These are phyloP conservation scores for Carettochelys insculpta DNA, from an alignment of 2,113 vertebrate species.

Conservation along the genomic window DNA sequence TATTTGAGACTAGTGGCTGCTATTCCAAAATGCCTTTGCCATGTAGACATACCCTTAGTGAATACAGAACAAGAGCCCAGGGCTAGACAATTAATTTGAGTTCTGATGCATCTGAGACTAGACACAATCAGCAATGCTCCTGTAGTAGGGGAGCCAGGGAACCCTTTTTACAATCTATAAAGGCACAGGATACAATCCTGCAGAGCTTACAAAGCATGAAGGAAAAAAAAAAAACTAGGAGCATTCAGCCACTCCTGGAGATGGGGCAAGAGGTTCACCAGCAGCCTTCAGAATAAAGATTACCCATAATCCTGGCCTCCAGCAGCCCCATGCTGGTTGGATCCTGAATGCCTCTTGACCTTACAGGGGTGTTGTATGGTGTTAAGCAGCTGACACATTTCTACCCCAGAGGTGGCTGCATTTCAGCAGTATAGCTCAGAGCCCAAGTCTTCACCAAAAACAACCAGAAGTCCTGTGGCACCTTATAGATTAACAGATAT, in stretches of 20 bases:
- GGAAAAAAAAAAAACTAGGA: neutral
- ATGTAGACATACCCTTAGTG: neutral
- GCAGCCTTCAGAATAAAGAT: neutral
- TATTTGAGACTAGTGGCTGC: no score
- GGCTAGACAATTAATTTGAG: neutral
- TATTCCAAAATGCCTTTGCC: no score
- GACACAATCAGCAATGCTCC: fast-evolving
- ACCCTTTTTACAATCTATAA: neutral
- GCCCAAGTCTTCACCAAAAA: neutral
- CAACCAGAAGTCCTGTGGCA: no score
- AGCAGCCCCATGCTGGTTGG: neutral
- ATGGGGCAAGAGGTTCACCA: neutral
- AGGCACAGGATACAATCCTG: neutral
- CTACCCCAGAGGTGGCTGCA: neutral
- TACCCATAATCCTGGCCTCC: neutral
- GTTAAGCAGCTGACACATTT: neutral
- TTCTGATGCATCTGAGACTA: neutral
- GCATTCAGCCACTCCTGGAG: neutral
- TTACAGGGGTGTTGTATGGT: neutral
- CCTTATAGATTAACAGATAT: no score
- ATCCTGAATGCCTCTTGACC: neutral
- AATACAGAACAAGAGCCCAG: neutral
- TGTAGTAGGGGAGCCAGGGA: neutral
- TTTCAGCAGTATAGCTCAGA: neutral
- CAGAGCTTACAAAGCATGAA: neutral